Conservation (phyloP, 2,888 invertebrate genomes). For the Pherbina coryleti region DNA sequence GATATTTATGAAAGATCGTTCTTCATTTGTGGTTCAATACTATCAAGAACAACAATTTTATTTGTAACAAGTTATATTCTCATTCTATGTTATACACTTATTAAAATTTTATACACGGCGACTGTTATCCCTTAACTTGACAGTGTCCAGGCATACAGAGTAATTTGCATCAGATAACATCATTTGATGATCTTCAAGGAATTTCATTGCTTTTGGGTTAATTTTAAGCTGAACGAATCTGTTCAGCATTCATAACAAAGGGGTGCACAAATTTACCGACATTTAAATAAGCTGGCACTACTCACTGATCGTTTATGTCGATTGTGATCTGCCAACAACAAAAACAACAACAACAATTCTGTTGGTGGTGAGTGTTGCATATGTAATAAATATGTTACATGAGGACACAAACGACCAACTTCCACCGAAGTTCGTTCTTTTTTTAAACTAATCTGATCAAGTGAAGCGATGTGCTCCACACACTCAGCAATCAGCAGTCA, state of each 20-base stretch:
- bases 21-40: no score
- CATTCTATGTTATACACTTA: no score
- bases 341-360: background rate
- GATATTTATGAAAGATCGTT: no score
- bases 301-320: background rate
- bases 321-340: background rate
- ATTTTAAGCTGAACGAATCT: no score
- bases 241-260: background rate
- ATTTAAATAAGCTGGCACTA: constrained; percentile 4
- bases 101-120: no score
- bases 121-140: no score
- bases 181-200: no score
- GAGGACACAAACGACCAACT: constrained; percentile 12
- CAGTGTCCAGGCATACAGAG: no score
- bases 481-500: background rate
- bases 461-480: background rate
- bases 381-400: constrained; percentile 32
- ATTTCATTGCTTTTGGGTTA: no score
- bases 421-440: background rate
- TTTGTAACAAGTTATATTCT: no score
- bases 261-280: background rate
- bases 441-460: constrained; percentile 18
- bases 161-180: no score
- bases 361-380: background rate
- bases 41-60: no score